Evolutionary conservation across 2,113 vertebrate genomes (phyloP).

Genomic region (Forbesichthys papilliferus): DNA sequence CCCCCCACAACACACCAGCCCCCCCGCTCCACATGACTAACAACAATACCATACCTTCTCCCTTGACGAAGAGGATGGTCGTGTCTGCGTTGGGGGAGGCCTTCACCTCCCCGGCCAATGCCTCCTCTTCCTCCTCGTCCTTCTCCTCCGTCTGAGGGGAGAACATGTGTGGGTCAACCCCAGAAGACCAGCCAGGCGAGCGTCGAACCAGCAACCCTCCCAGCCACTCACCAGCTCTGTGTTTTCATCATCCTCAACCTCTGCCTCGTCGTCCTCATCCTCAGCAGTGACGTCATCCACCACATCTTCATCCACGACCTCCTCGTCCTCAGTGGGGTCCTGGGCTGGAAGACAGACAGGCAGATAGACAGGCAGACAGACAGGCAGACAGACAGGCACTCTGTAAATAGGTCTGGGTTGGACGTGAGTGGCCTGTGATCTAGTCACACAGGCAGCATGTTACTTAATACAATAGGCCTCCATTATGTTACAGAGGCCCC

Average conservation of each 20-base stretch:
- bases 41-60: conserved; percentile 82
- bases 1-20: too few species aligned
- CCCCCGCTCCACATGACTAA: too few species aligned
- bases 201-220: too few species aligned
- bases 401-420: too few species aligned
- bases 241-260: conserved; percentile 95
- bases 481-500: too few species aligned
- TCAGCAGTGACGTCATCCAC: conserved; percentile 89
- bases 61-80: conserved; percentile 96
- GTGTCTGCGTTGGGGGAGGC: conserved; percentile 95
- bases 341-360: conserved; percentile 71
- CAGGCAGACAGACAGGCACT: too few species aligned
- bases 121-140: conserved; percentile 86
- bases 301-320: conserved; percentile 87
- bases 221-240: conserved; percentile 85
- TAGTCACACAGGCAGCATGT: too few species aligned
- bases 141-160: conserved; percentile 87
- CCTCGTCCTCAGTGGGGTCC: conserved; percentile 94
- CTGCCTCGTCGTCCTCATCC: conserved; percentile 96
- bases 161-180: too few species aligned
- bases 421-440: too few species aligned
- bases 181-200: too few species aligned
- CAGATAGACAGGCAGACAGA: too few species aligned
- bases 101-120: conserved; percentile 89
- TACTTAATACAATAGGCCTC: too few species aligned